phyloP scores from a whole-genome alignment of 2,113 vertebrate genomes.

The Pycnonotus jocosus region DNA sequence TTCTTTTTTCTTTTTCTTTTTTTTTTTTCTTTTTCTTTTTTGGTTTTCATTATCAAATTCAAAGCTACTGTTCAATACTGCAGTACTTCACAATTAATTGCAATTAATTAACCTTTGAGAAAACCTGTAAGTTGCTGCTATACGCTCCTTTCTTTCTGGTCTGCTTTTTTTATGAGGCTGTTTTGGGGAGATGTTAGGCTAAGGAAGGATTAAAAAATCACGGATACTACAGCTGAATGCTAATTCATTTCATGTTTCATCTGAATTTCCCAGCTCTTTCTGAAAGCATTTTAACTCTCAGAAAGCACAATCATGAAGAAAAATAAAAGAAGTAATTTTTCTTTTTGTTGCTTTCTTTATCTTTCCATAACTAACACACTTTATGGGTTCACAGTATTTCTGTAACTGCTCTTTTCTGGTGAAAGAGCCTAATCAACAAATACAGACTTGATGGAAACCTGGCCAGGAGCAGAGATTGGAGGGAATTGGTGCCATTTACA shows the following conservation, averaged over 20 bases:
- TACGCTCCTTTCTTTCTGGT: not conserved
- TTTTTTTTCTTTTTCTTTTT: not conserved
- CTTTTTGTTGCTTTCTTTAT: not conserved
- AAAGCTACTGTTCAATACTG: conserved; percentile 16
- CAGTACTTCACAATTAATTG: conserved; percentile 48
- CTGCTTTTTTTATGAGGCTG: not conserved
- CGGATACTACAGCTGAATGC: not conserved
- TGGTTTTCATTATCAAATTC: conserved; percentile 10
- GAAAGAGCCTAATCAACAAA: not conserved
- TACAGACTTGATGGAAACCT: not conserved
- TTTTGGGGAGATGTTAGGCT: conserved; percentile 9
- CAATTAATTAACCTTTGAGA: conserved; percentile 63
- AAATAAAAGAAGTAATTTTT: not conserved
- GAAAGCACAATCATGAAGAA: not conserved
- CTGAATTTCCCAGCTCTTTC: conserved; percentile 1
- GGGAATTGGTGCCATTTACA: not conserved
- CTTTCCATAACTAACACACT: not conserved
- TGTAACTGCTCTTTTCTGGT: not conserved
- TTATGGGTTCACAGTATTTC: not conserved
- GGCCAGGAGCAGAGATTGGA: not conserved
- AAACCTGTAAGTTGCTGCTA: conserved; percentile 3
- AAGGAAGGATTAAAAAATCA: conserved; percentile 20
- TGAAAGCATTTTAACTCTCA: not conserved
- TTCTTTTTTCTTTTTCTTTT: no score
- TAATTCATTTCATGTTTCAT: conserved; percentile 18